Evolutionary conservation across 2,113 vertebrate genomes (phyloP), one percentile per base, ranked within the genome.

Genomic region (Benitochromis conjunctus): DNA sequence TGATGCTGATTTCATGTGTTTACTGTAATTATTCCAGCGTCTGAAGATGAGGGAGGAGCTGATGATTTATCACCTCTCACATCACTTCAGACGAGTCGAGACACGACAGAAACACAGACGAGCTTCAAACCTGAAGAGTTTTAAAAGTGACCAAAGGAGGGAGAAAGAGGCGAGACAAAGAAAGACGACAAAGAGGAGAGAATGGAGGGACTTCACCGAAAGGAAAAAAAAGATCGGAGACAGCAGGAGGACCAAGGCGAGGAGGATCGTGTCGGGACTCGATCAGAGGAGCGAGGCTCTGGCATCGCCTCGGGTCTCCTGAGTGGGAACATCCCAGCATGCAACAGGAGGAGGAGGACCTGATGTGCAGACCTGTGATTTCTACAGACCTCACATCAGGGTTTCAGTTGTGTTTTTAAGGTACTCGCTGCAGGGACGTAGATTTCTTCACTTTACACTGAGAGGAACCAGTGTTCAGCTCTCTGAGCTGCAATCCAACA

Each of bases 281-380:
- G 87, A 87, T 36, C 77, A 53, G 83, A 55, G 62, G 3, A 34
- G 69, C 19, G 77, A 80, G 62, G 82, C 54, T 38, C 12, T 2
- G 12, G 41, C 58, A 11, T 60, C 3, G 69, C 74, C 56, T 55
- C n/a, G 1, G 82, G 78, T 57, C n/a, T 29, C 7, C 62, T 48
- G 82, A 43, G 46, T 2, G 48, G 29, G n/a, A 79, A 84, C 11
- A 7, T 88, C 87, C 87, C 89, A 88, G 62, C 87, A 92, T 92
- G 91, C 80, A 89, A 58, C 80, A 83, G 69, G 46, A 57, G 18
- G 29, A 46, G 60, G 78, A 80, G 12, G 54, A 74, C 60, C 81
- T 21, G 58, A 46, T 19, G 12, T 36, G 9, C 62, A 36, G n/a
- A 55, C 56, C 43, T 58, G 57, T 7, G 38, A 19, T 12, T 77